phyloP scores from a whole-genome alignment of 1,140 invertebrate species.

The Orius insidiosus region DNA sequence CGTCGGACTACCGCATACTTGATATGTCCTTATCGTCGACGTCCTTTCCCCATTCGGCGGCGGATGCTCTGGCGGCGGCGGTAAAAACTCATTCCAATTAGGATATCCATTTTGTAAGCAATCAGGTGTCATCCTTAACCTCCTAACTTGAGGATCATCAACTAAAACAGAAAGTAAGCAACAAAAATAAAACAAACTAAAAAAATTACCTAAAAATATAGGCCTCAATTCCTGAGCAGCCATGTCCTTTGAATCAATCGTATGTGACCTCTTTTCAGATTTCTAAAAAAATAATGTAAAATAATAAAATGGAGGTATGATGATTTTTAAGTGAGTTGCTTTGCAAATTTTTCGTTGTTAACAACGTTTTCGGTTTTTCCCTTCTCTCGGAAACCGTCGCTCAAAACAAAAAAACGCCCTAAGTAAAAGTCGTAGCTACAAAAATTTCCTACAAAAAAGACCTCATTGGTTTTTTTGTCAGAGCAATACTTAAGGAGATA shows the following conservation, averaged over 20 bases:
- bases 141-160: slow-evolving; percentile 11
- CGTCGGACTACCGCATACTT: slow-evolving; percentile 12
- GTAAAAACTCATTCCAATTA: slow-evolving; percentile 60
- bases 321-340: too few species aligned
- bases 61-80: slow-evolving; percentile 62
- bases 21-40: slow-evolving; percentile 7
- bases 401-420: too few species aligned
- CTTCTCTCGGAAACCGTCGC: too few species aligned
- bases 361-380: too few species aligned
- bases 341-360: too few species aligned
- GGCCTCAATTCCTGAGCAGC: slow-evolving; percentile 6
- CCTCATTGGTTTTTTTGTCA: too few species aligned
- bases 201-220: slow-evolving; percentile 8
- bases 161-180: not conserved
- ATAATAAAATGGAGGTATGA: too few species aligned
- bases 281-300: slow-evolving; percentile 6
- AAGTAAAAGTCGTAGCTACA: too few species aligned
- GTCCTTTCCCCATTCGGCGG: slow-evolving; percentile 30
- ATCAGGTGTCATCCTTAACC: slow-evolving; percentile 9
- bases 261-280: slow-evolving; percentile 6
- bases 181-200: too few species aligned
- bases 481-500: too few species aligned
- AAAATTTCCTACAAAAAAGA: too few species aligned
- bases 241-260: slow-evolving; percentile 7
- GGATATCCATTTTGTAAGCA: slow-evolving; percentile 27